A percentile compares a stretch with the other conserved stretches of the same genome.
These are phyloP conservation scores for Seison nebaliae DNA, from an alignment of 1,140 invertebrate species.

Conservation along the genomic window DNA sequence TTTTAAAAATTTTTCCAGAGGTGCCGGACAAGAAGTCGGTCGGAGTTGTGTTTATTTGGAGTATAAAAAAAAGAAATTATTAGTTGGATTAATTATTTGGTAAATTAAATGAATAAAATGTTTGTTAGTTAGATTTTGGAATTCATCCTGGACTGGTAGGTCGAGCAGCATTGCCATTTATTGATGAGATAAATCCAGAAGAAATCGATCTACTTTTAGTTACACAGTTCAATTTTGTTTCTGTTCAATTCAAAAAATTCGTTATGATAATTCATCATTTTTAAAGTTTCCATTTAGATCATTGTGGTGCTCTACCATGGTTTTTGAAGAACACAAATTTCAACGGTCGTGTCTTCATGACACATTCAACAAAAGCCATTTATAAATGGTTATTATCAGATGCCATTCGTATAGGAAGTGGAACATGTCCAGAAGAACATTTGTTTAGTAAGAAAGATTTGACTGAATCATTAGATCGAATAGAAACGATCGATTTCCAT, in stretches of 20 bases:
- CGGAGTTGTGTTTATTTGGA: conserved; percentile 88
- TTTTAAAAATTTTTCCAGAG: conserved; percentile 34
- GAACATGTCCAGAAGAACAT: conserved; percentile 87
- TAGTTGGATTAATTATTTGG: conserved; percentile 35
- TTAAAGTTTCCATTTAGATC: conserved; percentile 68
- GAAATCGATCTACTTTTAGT: conserved; percentile 83
- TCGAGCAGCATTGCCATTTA: conserved; percentile 85
- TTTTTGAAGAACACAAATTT: conserved; percentile 88
- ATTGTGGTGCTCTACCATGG: conserved; percentile 89
- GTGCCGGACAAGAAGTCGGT: conserved; percentile 95
- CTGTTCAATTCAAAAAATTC: neutral
- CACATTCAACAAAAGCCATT: conserved; percentile 96
- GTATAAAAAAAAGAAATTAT: conserved; percentile 96
- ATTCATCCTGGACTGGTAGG: conserved; percentile 89
- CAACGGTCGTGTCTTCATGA: conserved; percentile 95
- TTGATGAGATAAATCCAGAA: conserved; percentile 83
- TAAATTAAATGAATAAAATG: neutral
- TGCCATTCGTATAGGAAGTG: conserved; percentile 83
- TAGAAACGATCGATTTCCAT: conserved; percentile 91
- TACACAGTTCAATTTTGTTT: conserved; percentile 47
- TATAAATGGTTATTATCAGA: conserved; percentile 92
- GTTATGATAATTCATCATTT: conserved; percentile 2
- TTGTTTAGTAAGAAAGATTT: conserved; percentile 85
- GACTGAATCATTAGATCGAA: conserved; percentile 88
- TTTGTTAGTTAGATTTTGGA: conserved; percentile 60